phyloP scores from a whole-genome alignment of 1,140 invertebrate genomes.

The Microvelia longipes region DNA sequence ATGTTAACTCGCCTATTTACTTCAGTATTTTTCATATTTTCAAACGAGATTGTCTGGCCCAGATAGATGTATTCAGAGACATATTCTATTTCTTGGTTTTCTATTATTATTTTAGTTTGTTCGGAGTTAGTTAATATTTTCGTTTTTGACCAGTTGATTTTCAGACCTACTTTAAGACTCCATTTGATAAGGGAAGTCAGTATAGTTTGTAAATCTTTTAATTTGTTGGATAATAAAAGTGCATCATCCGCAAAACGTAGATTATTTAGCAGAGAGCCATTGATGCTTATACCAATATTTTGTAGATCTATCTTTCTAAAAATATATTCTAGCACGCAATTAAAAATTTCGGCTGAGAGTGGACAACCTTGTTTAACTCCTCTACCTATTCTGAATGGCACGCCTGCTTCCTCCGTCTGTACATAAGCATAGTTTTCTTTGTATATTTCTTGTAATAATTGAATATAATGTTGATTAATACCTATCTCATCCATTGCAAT shows the following conservation, averaged over 20 bases:
- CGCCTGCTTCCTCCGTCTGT: not conserved
- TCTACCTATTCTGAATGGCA: not conserved
- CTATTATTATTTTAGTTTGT: constrained; percentile 2
- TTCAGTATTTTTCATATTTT: constrained; percentile 4
- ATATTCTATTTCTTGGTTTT: constrained; percentile 8
- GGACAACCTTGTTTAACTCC: constrained; percentile 11
- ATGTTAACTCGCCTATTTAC: constrained; percentile 10
- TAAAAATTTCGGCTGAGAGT: constrained; percentile 20
- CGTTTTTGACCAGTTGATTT: constrained; percentile 11
- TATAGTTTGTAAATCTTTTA: constrained; percentile 6
- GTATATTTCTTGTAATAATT: constrained; percentile 4
- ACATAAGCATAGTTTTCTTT: not conserved
- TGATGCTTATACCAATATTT: constrained; percentile 20
- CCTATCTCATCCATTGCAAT: not conserved
- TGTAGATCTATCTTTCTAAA: constrained; percentile 19
- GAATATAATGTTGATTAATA: not conserved
- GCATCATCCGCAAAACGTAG: constrained; percentile 28
- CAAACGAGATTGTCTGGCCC: not conserved
- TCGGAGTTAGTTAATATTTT: constrained; percentile 8
- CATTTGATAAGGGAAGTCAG: constrained; percentile 1
- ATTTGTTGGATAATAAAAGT: constrained; percentile 19
- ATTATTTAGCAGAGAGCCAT: constrained; percentile 16
- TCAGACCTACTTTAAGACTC: constrained; percentile 7
- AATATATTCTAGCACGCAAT: constrained; percentile 12
- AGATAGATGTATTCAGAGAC: constrained; percentile 4